Conservation (phyloP, 2,113 vertebrate species). For the Vimba vimba region DNA sequence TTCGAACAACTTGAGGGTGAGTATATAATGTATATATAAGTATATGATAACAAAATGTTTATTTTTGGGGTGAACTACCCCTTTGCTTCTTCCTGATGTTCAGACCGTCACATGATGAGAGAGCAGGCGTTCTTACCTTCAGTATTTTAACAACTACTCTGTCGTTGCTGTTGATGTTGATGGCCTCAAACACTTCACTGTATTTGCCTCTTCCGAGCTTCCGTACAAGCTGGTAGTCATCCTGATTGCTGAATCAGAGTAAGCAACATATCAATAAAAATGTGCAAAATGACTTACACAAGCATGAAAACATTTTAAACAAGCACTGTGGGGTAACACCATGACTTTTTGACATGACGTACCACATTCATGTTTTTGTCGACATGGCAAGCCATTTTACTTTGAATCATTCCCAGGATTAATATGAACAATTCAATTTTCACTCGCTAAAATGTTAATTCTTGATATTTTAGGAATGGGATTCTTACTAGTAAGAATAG, state of each 20-base stretch:
- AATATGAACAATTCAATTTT: no score
- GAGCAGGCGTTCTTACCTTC: slow-evolving; percentile 81
- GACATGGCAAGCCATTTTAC: no score
- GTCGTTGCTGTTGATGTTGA: slow-evolving; percentile 98
- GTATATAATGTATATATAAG: no score
- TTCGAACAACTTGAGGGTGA: no score
- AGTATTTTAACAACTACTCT: slow-evolving; percentile 98
- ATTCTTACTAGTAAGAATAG: no score
- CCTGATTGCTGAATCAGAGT: slow-evolving; percentile 87
- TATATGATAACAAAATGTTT: background rate
- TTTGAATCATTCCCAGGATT: no score
- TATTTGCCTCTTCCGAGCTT: slow-evolving; percentile 97
- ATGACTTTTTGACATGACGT: no score
- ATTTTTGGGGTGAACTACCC: background rate
- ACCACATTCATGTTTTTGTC: no score
- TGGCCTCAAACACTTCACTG: slow-evolving; percentile 98
- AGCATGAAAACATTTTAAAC: no score
- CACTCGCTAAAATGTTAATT: no score
- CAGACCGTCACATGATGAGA: background rate
- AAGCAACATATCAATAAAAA: background rate
- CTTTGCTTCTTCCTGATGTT: background rate
- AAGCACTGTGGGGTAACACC: no score
- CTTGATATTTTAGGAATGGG: no score
- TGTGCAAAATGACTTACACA: background rate
- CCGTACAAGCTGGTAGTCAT: slow-evolving; percentile 96